Base-by-base conservation (phyloP, 2,888 invertebrate genomes). In the Lasioglossum malachurum region DNA sequence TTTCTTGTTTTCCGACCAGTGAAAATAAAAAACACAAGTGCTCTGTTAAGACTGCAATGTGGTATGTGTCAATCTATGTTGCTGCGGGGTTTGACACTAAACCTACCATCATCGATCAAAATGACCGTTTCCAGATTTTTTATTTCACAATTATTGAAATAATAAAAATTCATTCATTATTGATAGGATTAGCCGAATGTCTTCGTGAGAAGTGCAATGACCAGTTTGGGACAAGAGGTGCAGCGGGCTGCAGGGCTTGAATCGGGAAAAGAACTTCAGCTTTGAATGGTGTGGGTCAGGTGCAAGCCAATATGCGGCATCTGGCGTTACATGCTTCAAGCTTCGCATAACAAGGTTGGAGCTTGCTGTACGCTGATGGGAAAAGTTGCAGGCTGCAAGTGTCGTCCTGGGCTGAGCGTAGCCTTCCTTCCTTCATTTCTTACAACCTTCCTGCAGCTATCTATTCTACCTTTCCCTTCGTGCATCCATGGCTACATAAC, bases 281-380 rank as follows among this genome's bases (percentile, higher is more conserved):
- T 74, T 81, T 76, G 46, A 71, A 86, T 78, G 75, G 86, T 76
- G 81, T 79, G 82, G 91, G 92, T 92, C 91, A 92, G 93, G 93
- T 93, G 92, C 80, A 88, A 92, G 90, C 92, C 94, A 94, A 94
- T 94, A 94, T 94, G 94, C 94, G 93, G 92, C 95, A 95, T 94
- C 95, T 95, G 95, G 94, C 92, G 94, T 94, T 93, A 95, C 95
- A 95, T 90, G 94, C 92, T 94, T 94, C 94, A 93, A 94, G 94
- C 94, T 92, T 94, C 92, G 94, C 94, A 94, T 95, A 94, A 95
- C 95, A 95, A 95, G 94, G 94, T 93, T 88, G 90, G 91, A 90
- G 92, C 92, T 93, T 92, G 94, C 93, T 91, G 90, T 83, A 89
- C 91, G 93, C 93, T 95, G 95, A 95, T 95, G 95, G 94, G 95